Evolutionary conservation across 2,113 vertebrate species (phyloP).

Genomic region (Psettodes erumei): DNA sequence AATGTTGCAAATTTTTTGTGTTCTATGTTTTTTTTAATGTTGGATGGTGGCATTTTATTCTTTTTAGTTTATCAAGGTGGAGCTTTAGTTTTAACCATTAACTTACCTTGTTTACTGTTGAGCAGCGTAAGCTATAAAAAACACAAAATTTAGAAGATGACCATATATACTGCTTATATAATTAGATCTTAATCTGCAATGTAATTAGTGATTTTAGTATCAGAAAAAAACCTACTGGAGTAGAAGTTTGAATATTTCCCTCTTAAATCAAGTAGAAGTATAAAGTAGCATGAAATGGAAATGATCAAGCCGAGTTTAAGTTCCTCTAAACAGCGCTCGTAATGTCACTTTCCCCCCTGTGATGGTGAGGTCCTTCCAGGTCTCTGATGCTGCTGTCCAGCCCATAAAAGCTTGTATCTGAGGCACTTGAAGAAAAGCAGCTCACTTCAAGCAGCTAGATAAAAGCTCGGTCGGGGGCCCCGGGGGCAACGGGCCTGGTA

Average conservation of each 20-base stretch:
- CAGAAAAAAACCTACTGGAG: not conserved
- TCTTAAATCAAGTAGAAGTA: too few relatives aligned
- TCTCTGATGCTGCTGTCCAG: slow-evolving; percentile 1
- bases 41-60: too few relatives aligned
- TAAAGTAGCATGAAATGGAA: not conserved
- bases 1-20: too few relatives aligned
- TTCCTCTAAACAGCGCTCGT: not conserved
- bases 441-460: slow-evolving; percentile 38
- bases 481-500: slow-evolving; percentile 1
- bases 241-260: not conserved
- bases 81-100: not conserved
- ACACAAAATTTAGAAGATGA: too few relatives aligned
- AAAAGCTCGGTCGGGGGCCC: slow-evolving; percentile 12
- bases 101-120: not conserved
- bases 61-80: not conserved
- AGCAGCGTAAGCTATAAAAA: too few relatives aligned
- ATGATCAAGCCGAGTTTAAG: not conserved
- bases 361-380: not conserved
- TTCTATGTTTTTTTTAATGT: too few relatives aligned
- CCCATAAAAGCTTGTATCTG: slow-evolving; percentile 15
- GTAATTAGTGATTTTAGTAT: not conserved
- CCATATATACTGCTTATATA: too few relatives aligned
- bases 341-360: not conserved
- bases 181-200: not conserved
- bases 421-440: slow-evolving; percentile 32